Evolutionary conservation across 2,113 vertebrate genomes (phyloP).

Genomic region (Redunca redunca): DNA sequence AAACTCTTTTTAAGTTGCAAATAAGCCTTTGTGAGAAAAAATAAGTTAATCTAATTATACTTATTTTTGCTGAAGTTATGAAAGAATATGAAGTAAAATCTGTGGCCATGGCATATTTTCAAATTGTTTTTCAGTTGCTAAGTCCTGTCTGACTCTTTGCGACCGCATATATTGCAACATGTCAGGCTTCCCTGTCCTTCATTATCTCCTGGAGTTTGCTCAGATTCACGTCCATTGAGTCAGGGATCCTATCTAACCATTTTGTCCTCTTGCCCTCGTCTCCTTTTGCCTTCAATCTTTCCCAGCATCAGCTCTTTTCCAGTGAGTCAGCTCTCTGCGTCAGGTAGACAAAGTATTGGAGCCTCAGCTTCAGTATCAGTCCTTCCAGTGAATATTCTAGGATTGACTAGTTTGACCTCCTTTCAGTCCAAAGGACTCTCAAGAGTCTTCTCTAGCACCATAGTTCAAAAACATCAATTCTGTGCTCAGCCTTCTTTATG

Average conservation of each 20-base stretch:
- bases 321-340: background rate
- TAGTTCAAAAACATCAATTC: background rate
- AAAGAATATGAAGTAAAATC: conserved; percentile 6
- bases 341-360: background rate
- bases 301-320: background rate
- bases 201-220: background rate
- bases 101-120: background rate
- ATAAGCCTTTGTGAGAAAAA: background rate
- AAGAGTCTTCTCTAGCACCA: background rate
- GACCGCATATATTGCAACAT: background rate
- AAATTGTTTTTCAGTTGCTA: background rate
- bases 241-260: background rate
- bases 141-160: background rate
- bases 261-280: background rate
- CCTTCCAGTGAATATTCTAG: background rate
- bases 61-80: background rate
- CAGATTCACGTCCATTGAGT: background rate
- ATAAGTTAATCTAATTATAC: background rate
- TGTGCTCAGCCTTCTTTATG: background rate
- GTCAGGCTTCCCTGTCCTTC: background rate
- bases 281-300: background rate
- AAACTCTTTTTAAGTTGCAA: background rate
- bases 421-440: background rate
- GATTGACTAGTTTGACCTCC: background rate
- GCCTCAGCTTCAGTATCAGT: background rate